These are phyloP conservation scores for Drosophila sucinea DNA, from an alignment of 1,140 invertebrate genomes.

Conservation along the genomic window DNA sequence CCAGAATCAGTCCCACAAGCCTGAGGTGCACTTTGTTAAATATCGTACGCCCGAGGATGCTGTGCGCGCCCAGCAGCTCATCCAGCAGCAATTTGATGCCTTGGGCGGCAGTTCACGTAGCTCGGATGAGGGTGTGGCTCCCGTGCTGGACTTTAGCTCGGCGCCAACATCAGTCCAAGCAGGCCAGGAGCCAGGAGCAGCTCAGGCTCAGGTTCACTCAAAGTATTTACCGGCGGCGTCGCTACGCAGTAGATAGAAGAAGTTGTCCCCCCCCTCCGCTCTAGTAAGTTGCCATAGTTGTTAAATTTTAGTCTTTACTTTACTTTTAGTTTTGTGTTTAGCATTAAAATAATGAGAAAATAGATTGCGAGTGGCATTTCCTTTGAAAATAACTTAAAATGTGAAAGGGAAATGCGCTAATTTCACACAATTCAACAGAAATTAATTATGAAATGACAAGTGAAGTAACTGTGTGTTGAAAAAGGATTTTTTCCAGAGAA, in stretches of 20 bases:
- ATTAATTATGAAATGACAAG: background rate
- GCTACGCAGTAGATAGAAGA: constrained; percentile 34
- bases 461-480: background rate
- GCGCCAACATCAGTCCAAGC: constrained; percentile 21
- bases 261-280: background rate
- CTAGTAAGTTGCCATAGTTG: constrained; percentile 12
- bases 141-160: constrained; percentile 68
- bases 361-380: background rate
- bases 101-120: constrained; percentile 65
- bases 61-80: constrained; percentile 66
- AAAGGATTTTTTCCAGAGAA: too few relatives aligned
- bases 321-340: constrained; percentile 2
- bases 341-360: constrained; percentile 29
- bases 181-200: constrained; percentile 6
- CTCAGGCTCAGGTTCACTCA: constrained; percentile 20
- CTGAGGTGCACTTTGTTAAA: constrained; percentile 75
- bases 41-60: constrained; percentile 74
- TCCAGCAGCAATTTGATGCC: constrained; percentile 69
- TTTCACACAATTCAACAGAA: background rate
- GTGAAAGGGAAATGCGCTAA: background rate
- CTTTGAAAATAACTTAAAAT: background rate
- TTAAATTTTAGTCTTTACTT: constrained; percentile 25
- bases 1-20: constrained; percentile 51
- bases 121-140: constrained; percentile 70
- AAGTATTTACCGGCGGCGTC: constrained; percentile 64